Percentiles rank a stretch among this genome's conserved stretches.
phyloP scores from a whole-genome alignment of 2,888 invertebrate species.

The Trichacis sp. region DNA sequence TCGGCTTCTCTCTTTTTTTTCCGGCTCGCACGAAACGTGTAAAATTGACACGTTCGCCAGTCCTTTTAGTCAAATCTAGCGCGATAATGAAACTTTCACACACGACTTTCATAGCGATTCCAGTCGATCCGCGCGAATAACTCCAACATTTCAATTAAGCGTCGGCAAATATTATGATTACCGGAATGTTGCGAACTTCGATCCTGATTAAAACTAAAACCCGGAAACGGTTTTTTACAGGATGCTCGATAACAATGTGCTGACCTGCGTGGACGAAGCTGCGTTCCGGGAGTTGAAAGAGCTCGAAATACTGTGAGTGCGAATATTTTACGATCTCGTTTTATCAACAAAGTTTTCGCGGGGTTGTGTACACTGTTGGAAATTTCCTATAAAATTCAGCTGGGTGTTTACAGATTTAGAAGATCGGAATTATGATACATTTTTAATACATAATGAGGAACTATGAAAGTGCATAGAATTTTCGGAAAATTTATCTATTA shows the following conservation, averaged over 20 bases:
- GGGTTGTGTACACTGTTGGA: too few species aligned
- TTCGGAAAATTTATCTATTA: too few species aligned
- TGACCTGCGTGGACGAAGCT: constrained; percentile 94
- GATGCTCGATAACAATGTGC: constrained; percentile 93
- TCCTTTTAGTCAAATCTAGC: constrained; percentile 1
- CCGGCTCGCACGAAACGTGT: not conserved
- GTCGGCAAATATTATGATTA: not conserved
- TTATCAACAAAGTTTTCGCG: too few species aligned
- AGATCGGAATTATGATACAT: too few species aligned
- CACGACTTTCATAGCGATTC: not conserved
- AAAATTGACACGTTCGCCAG: constrained; percentile 3
- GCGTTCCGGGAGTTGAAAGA: constrained; percentile 88
- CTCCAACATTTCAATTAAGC: not conserved
- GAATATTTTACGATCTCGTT: not conserved
- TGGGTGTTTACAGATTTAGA: too few species aligned
- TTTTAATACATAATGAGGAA: too few species aligned
- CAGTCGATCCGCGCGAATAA: not conserved
- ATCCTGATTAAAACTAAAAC: not conserved
- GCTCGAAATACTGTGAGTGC: constrained; percentile 90
- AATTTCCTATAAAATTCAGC: too few species aligned
- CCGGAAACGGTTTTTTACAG: constrained; percentile 65
- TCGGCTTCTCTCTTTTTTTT: not conserved
- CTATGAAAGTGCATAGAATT: too few species aligned
- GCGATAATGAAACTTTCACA: not conserved
- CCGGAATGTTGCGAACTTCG: not conserved